Conservation (phyloP, 2,888 invertebrate genomes). For the Macaria liturata region DNA sequence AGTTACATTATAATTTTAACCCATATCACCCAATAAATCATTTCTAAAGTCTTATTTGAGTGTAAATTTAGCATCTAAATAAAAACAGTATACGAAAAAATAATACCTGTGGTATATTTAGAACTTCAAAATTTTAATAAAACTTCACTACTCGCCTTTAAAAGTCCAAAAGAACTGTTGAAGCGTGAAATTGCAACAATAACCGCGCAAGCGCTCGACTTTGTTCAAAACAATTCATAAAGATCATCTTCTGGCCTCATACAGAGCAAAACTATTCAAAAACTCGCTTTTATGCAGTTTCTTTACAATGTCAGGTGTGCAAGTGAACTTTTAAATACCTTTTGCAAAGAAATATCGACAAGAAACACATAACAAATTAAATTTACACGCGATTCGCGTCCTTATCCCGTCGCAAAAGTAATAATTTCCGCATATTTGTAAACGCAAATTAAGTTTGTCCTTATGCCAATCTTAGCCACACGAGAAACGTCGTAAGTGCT, state of each 20-base stretch:
- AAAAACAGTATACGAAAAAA: too few relatives aligned
- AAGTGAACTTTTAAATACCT: slow-evolving; percentile 35
- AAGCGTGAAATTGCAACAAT: slow-evolving; percentile 33
- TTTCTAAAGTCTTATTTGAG: too few relatives aligned
- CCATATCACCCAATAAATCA: too few relatives aligned
- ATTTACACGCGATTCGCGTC: slow-evolving; percentile 13
- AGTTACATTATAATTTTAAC: too few relatives aligned
- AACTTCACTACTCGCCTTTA: slow-evolving; percentile 5
- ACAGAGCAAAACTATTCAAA: slow-evolving; percentile 26
- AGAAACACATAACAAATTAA: slow-evolving; percentile 13
- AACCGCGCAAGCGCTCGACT: slow-evolving; percentile 14
- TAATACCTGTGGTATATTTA: too few relatives aligned
- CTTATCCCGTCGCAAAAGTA: slow-evolving; percentile 7
- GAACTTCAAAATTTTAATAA: too few relatives aligned
- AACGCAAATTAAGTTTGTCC: slow-evolving; percentile 22
- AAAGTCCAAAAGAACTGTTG: slow-evolving; percentile 19
- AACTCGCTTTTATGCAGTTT: slow-evolving; percentile 34
- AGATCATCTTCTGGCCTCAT: slow-evolving; percentile 34
- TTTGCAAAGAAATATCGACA: not conserved
- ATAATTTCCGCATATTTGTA: slow-evolving; percentile 11
- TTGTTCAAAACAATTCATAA: slow-evolving; percentile 29
- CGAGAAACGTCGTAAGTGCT: slow-evolving; percentile 29
- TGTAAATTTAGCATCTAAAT: too few relatives aligned
- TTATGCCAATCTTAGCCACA: slow-evolving; percentile 10
- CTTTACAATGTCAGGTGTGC: slow-evolving; percentile 40